Conservation (phyloP, 92 coral and sea anemone genomes). For the Isaurus tuberculatus region DNA sequence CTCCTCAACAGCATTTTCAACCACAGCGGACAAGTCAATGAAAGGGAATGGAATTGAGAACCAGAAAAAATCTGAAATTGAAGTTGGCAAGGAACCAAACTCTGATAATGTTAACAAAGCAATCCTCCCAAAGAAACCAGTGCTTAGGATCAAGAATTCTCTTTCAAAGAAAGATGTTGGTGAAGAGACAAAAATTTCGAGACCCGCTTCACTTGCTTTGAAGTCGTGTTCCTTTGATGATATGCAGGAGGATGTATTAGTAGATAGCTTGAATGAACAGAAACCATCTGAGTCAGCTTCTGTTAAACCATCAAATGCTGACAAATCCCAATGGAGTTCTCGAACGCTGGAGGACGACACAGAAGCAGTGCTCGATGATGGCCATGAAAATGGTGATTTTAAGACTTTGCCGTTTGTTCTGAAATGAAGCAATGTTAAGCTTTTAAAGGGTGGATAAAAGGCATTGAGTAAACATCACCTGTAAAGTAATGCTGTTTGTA, state of each 20-base stretch:
- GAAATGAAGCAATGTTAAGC: background rate
- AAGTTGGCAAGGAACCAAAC: background rate
- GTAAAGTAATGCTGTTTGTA: background rate
- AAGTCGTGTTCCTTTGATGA: constrained; percentile 1
- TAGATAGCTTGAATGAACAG: background rate
- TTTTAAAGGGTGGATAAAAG: background rate
- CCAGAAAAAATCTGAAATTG: background rate
- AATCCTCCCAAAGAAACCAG: constrained; percentile 8
- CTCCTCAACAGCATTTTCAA: background rate
- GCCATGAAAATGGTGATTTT: constrained; percentile 44
- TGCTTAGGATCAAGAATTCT: background rate
- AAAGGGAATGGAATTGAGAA: background rate
- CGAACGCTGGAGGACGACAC: constrained; percentile 6
- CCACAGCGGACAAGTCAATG: background rate
- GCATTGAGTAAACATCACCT: constrained; percentile 9
- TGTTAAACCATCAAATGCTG: constrained; percentile 17
- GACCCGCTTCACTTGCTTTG: constrained; percentile 30
- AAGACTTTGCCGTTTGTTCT: constrained; percentile 34
- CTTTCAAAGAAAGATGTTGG: background rate
- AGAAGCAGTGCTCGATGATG: background rate
- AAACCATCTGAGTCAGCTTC: background rate
- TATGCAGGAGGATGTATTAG: background rate
- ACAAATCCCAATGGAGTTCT: constrained; percentile 26
- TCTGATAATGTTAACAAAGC: background rate
- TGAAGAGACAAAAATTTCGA: background rate